phyloP scores from a whole-genome alignment of 1,140 invertebrate genomes.

The Frieseomelitta varia region DNA sequence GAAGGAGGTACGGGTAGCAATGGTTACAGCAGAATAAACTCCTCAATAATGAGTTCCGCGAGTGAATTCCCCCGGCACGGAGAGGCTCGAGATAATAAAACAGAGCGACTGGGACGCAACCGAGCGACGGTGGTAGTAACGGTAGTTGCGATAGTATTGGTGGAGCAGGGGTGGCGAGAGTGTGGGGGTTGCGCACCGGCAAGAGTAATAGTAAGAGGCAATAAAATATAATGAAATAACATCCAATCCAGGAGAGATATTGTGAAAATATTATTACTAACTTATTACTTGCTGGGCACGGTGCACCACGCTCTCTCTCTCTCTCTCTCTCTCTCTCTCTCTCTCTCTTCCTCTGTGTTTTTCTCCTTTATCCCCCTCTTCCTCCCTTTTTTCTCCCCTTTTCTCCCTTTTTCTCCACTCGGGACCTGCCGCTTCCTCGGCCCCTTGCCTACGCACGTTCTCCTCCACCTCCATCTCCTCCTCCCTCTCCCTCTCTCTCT shows the following conservation, averaged over 20 bases:
- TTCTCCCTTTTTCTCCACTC: conserved; percentile 31
- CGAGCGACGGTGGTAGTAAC: conserved; percentile 50
- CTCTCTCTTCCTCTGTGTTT: conserved; percentile 3
- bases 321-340: conserved; percentile 50
- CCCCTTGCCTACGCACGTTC: conserved; percentile 1
- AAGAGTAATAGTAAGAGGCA: conserved; percentile 80
- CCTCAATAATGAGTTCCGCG: conserved; percentile 81
- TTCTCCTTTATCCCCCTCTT: conserved; percentile 12
- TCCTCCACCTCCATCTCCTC: not conserved
- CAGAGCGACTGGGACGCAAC: conserved; percentile 66
- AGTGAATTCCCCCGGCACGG: conserved; percentile 78
- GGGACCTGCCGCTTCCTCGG: not conserved
- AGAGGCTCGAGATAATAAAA: conserved; percentile 81
- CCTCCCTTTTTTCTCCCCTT: not conserved
- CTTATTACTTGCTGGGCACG: conserved; percentile 79
- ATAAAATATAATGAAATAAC: conserved; percentile 83
- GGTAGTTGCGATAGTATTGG: conserved; percentile 34
- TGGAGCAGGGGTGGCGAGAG: conserved; percentile 26
- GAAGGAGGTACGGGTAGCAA: conserved; percentile 61
- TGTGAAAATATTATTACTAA: conserved; percentile 83
- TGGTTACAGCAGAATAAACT: conserved; percentile 81
- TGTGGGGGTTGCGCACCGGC: conserved; percentile 50
- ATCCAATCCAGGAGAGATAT: conserved; percentile 81
- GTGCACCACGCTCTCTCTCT: conserved; percentile 59
- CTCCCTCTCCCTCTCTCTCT: not conserved